Percentiles rank a stretch among this genome's conserved stretches.
Evolutionary conservation across 2,888 invertebrate species (phyloP).

Genomic region (Ophioninae sp.): DNA sequence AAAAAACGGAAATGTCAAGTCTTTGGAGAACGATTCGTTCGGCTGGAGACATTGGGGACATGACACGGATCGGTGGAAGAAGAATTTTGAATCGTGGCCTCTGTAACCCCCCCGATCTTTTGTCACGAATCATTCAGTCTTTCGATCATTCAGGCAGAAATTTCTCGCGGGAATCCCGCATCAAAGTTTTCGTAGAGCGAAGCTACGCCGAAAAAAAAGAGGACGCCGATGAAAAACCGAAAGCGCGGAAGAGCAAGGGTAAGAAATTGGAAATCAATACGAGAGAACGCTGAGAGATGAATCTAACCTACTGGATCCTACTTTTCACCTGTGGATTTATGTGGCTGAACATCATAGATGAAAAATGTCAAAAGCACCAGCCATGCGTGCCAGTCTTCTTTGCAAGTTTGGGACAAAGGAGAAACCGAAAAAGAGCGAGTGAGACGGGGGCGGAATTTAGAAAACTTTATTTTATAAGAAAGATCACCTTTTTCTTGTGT

Average conservation of each 20-base stretch:
- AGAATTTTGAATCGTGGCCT: conserved; percentile 12
- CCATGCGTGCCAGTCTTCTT: conserved; percentile 26
- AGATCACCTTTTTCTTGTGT: too few species aligned
- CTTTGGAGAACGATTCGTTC: too few species aligned
- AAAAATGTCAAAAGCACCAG: conserved; percentile 30
- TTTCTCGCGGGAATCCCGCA: conserved; percentile 14
- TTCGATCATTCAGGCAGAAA: conserved; percentile 26
- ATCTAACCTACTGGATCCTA: conserved; percentile 44
- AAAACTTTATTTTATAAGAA: too few species aligned
- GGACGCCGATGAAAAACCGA: background rate
- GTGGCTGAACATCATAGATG: background rate
- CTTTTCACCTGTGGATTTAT: conserved; percentile 38
- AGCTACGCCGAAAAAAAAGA: background rate
- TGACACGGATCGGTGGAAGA: conserved; percentile 5
- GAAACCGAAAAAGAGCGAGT: background rate
- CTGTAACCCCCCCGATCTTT: conserved; percentile 4
- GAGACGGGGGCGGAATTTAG: too few species aligned
- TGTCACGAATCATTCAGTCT: conserved; percentile 14
- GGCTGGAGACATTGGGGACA: too few species aligned
- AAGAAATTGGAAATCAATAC: conserved; percentile 46
- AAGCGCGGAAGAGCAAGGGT: conserved; percentile 5
- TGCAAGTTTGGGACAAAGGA: conserved; percentile 9
- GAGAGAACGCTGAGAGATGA: conserved; percentile 37
- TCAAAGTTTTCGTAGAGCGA: conserved; percentile 2
- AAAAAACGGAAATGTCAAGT: too few species aligned